phyloP scores from a whole-genome alignment of 1,140 invertebrate genomes.

The Varroa destructor region DNA sequence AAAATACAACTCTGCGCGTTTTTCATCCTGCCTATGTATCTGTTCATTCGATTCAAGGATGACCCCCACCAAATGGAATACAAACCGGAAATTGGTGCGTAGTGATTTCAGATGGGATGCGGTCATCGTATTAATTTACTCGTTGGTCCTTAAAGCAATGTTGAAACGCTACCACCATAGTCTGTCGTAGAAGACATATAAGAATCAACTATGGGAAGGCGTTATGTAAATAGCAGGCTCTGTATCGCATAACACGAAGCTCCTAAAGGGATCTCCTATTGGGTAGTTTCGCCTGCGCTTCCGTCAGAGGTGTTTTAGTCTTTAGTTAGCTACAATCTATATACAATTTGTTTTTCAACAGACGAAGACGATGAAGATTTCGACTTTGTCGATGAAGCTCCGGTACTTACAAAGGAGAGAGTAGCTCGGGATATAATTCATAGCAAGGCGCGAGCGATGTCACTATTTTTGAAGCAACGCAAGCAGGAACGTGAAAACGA shows the following conservation, averaged over 20 bases:
- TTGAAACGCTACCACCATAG: no score
- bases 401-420: slow-evolving; percentile 29
- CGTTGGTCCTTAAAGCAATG: no score
- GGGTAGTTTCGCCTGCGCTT: no score
- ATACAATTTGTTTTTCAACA: slow-evolving; percentile 8
- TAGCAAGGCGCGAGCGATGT: slow-evolving; percentile 13
- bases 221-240: no score
- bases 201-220: no score
- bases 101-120: slow-evolving; percentile 31
- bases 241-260: no score
- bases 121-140: slow-evolving; percentile 11
- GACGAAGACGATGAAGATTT: slow-evolving; percentile 33
- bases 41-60: slow-evolving; percentile 40
- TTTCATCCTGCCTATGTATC: slow-evolving; percentile 43
- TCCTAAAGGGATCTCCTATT: no score
- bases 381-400: slow-evolving; percentile 33
- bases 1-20: slow-evolving; percentile 42
- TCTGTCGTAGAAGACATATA: no score
- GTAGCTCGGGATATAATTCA: slow-evolving; percentile 6
- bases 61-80: slow-evolving; percentile 31
- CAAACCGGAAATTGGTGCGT: slow-evolving; percentile 30
- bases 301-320: no score
- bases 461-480: slow-evolving; percentile 16
- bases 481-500: slow-evolving; percentile 6
- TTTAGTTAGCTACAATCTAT: no score